Conservation (phyloP, 1,140 invertebrate species). For the Drosophila takahashii region DNA sequence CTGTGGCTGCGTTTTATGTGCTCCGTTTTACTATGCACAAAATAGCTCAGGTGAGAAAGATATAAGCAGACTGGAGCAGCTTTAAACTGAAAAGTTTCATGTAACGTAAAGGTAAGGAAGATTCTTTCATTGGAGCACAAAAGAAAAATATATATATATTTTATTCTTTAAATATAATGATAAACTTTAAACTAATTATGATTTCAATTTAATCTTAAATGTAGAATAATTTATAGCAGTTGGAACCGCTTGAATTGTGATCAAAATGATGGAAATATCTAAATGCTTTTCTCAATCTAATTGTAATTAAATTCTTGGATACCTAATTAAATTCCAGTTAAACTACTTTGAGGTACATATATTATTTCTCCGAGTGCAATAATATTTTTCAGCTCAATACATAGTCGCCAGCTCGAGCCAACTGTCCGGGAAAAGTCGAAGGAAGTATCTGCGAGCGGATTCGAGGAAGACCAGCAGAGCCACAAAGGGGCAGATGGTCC, state of each 20-base stretch:
- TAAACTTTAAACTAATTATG: too few species aligned
- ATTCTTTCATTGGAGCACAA: neutral
- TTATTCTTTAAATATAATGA: neutral
- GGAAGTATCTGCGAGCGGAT: constrained; percentile 29
- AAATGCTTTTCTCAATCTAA: too few species aligned
- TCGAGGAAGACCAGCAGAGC: constrained; percentile 27
- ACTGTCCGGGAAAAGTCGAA: constrained; percentile 31
- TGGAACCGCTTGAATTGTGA: too few species aligned
- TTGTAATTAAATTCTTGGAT: too few species aligned
- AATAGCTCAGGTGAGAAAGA: constrained; percentile 10
- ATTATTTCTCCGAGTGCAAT: neutral
- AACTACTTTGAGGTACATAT: neutral
- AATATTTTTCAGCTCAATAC: constrained; percentile 18
- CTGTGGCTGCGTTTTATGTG: constrained; percentile 8
- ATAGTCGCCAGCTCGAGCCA: constrained; percentile 48
- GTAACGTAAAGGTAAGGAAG: neutral
- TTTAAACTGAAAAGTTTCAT: constrained; percentile 9
- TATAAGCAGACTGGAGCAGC: neutral
- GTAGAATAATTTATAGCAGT: too few species aligned
- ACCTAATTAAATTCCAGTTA: too few species aligned
- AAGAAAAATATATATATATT: neutral
- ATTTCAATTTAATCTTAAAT: too few species aligned
- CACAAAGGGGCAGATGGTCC: constrained; percentile 26
- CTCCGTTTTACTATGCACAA: neutral
- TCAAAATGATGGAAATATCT: too few species aligned